A percentile compares a stretch with the other conserved stretches of the same genome.
These are phyloP conservation scores for Podotricha telesiphe DNA, from an alignment of 2,888 invertebrate genomes.

Conservation along the genomic window DNA sequence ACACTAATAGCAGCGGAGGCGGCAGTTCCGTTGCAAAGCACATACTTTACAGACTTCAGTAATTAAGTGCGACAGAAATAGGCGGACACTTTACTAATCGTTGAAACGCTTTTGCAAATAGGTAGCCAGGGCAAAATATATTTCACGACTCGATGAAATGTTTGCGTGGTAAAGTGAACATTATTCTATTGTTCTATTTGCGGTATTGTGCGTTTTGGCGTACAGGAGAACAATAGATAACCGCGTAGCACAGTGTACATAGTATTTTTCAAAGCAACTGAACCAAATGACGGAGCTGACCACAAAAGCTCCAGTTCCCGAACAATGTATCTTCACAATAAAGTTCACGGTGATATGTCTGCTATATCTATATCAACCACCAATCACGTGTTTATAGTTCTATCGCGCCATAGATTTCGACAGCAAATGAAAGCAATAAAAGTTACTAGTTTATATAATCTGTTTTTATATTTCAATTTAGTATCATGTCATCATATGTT, in stretches of 20 bases:
- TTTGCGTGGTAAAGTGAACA: conserved; percentile 44
- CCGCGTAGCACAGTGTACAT: conserved; percentile 38
- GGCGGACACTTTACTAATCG: conserved; percentile 48
- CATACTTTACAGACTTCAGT: conserved; percentile 40
- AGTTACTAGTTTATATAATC: neutral
- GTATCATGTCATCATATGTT: neutral
- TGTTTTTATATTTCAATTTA: neutral
- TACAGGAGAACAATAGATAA: conserved; percentile 49
- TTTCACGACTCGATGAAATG: conserved; percentile 46
- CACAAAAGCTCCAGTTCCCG: conserved; percentile 42
- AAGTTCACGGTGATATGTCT: conserved; percentile 42
- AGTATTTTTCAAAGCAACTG: conserved; percentile 48
- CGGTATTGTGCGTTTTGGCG: conserved; percentile 43
- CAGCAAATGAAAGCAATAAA: conserved; percentile 1
- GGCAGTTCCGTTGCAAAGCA: conserved; percentile 30
- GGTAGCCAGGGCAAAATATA: conserved; percentile 46
- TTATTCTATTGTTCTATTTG: conserved; percentile 46
- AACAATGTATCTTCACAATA: conserved; percentile 45
- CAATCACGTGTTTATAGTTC: conserved; percentile 29
- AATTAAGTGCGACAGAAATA: conserved; percentile 45
- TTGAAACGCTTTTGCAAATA: conserved; percentile 47
- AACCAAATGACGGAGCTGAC: conserved; percentile 45
- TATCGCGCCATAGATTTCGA: conserved; percentile 14
- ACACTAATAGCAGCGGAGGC: neutral
- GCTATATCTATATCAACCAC: conserved; percentile 38